Conservation (phyloP, 1,140 invertebrate species). For the Drosophila tristis region DNA sequence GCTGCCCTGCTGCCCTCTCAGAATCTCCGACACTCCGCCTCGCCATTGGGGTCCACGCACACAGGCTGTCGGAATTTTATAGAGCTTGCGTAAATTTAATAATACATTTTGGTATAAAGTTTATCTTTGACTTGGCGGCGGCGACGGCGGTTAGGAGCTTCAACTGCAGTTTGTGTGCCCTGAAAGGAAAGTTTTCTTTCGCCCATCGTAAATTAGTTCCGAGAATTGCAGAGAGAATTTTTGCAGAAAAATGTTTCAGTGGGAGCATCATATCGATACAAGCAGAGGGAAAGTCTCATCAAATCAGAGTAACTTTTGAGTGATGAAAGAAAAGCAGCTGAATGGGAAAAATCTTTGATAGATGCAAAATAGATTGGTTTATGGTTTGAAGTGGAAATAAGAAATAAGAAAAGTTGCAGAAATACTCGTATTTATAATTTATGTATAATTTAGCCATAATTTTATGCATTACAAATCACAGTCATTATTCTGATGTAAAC, state of each 20-base stretch:
- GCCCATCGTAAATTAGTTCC: conserved; percentile 45
- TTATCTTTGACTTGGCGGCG: conserved; percentile 59
- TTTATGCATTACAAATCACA: too few species aligned
- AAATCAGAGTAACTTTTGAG: too few species aligned
- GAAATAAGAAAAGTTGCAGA: too few species aligned
- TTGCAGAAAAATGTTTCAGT: conserved; percentile 12
- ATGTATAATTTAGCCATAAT: too few species aligned
- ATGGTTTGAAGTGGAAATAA: too few species aligned
- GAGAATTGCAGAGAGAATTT: conserved; percentile 31
- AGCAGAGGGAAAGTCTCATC: not conserved
- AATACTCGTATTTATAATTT: too few species aligned
- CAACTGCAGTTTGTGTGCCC: conserved; percentile 12
- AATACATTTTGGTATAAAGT: conserved; percentile 73
- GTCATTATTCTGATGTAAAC: too few species aligned
- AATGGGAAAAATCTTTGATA: too few species aligned
- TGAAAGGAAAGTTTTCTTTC: conserved; percentile 41
- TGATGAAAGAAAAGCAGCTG: too few species aligned
- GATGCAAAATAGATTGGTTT: too few species aligned
- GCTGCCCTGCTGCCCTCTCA: conserved; percentile 20
- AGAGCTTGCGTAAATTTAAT: conserved; percentile 68
- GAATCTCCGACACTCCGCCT: conserved; percentile 13
- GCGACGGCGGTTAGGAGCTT: conserved; percentile 20
- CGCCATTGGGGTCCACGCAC: not conserved
- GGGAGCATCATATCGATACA: conserved; percentile 14
- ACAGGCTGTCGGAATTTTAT: conserved; percentile 33